Evolutionary conservation across 2,888 invertebrate genomes (phyloP), one percentile per base, ranked within the genome.

Genomic region (Drosophila suboccidentalis): DNA sequence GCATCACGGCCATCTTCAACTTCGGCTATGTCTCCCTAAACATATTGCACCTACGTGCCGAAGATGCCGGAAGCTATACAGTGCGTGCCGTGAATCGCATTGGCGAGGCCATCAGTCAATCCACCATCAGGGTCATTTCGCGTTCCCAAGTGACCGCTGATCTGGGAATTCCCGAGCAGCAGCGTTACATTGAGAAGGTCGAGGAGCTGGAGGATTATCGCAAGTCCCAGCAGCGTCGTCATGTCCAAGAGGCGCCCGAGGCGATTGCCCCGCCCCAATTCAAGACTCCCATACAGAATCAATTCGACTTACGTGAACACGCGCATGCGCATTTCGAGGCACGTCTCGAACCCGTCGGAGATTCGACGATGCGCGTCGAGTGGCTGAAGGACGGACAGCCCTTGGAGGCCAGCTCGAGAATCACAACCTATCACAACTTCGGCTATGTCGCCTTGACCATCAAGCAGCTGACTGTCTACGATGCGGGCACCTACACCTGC

Each of bases 11-110:
- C 93, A 97, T 98, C 95, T 98, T 98, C 95, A 99, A 98, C 95
- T 98, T 99, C 95, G 98, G 98, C 93, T 98, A 98, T 95, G 98
- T 98, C 94, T 98, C 98, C 94, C 96, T 99, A 92, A 98, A 98
- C 94, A 98, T 99, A 93, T 95, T 98, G 96, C 98, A 98, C 96
- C 96, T 98, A 95, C 97, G 98, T 94, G 96, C 96, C 94, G 99
- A 99, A 96, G 99, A 99, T 95, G 96, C 97, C 92, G 98, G 98
- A 93, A 96, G 96, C 93, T 98, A 98, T 90, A 97, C 97, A 89
- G 97, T 97, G 92, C 95, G 97, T 91, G 98, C 98, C 94, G 96
- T 97, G 83, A 98, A 98, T 93, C 96, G 96, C 91, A 94, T 96
- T 91, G 98, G 98, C 86, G 98, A 98, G 94, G 97, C 98, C 85